Percentiles rank a stretch among this genome's conserved stretches.
These are phyloP conservation scores for Dascyllus trimaculatus DNA, from an alignment of 2,113 vertebrate species.

Conservation along the genomic window DNA sequence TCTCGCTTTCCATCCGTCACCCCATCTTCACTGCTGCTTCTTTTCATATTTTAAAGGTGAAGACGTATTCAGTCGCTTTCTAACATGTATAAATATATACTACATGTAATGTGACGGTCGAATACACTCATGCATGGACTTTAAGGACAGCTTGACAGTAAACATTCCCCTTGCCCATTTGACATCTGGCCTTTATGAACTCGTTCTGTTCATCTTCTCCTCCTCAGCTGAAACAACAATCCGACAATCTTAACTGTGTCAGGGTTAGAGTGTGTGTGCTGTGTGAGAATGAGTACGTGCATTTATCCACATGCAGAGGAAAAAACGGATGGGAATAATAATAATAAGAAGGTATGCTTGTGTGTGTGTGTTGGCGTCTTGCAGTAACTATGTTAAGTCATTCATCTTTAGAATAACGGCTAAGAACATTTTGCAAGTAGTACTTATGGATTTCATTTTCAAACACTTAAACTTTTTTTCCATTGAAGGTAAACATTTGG, in stretches of 20 bases:
- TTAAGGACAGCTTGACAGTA: constrained; percentile 51
- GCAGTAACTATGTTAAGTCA: background rate
- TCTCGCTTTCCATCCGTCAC: background rate
- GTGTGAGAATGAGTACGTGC: constrained; percentile 32
- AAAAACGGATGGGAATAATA: constrained; percentile 31
- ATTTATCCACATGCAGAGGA: constrained; percentile 24
- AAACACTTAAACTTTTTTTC: background rate
- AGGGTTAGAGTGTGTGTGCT: constrained; percentile 26
- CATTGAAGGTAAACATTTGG: constrained; percentile 12
- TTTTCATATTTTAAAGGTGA: background rate
- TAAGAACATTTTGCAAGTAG: too few relatives aligned
- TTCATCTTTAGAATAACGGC: background rate
- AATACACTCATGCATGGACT: constrained; percentile 14
- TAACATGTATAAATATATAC: constrained; percentile 5
- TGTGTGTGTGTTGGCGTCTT: background rate
- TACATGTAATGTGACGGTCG: background rate
- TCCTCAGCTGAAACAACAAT: constrained; percentile 76
- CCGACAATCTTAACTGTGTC: constrained; percentile 16
- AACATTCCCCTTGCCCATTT: constrained; percentile 54
- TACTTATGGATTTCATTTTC: too few relatives aligned
- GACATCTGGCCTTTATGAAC: constrained; percentile 59
- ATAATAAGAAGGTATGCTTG: background rate
- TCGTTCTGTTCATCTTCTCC: constrained; percentile 26
- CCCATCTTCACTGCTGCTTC: background rate
- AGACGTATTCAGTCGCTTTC: background rate